A percentile compares a stretch with the other conserved stretches of the same genome.
These are phyloP conservation scores for Lophotis ruficrista DNA, from an alignment of 2,113 vertebrate species.

Conservation along the genomic window DNA sequence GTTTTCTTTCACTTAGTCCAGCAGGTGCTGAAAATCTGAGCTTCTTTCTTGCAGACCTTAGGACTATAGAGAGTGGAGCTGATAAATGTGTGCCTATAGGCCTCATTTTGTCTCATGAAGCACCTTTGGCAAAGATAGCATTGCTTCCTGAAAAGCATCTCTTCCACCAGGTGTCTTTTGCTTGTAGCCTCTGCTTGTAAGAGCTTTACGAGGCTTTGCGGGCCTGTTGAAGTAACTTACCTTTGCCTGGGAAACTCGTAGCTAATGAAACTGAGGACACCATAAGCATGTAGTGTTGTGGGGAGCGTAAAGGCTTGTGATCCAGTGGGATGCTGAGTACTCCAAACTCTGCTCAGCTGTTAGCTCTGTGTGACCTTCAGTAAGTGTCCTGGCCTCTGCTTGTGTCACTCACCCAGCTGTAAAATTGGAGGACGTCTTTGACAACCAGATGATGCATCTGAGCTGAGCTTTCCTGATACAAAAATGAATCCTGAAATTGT, in stretches of 20 bases:
- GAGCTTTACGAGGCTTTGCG: background rate
- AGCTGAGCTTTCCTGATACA: background rate
- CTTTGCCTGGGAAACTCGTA: background rate
- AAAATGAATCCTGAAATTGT: background rate
- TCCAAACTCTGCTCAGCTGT: background rate
- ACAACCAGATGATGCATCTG: background rate
- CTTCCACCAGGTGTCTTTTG: background rate
- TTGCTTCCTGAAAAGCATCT: background rate
- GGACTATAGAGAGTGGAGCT: background rate
- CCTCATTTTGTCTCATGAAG: background rate
- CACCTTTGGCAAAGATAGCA: background rate
- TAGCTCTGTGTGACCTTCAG: background rate
- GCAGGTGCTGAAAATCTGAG: background rate
- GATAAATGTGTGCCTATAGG: background rate
- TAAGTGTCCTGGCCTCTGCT: background rate
- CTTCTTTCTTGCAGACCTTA: background rate
- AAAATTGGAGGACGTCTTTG: background rate
- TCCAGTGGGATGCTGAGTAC: accelerated
- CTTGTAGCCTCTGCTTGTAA: background rate
- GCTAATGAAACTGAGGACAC: background rate
- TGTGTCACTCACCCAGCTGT: background rate
- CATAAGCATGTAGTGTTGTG: background rate
- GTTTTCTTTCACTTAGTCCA: background rate
- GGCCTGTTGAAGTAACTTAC: background rate
- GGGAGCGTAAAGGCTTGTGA: background rate